Base-by-base conservation (phyloP, 1,140 invertebrate species). In the Drosophila neocordata region DNA sequence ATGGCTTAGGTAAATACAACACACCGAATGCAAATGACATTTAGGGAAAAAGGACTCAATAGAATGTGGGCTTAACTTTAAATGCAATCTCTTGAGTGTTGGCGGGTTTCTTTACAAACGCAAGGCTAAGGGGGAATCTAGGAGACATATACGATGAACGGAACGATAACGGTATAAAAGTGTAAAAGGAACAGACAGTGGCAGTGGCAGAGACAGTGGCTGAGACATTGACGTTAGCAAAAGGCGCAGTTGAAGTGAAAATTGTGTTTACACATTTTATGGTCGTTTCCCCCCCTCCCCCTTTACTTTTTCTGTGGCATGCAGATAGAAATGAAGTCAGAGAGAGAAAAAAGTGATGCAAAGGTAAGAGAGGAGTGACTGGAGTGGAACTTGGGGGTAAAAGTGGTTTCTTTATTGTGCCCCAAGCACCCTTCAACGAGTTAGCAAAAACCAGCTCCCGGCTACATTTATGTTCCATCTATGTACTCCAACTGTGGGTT, bases 251-350 rank as follows among this genome's bases (percentile, higher is more conserved):
- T 79, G 44, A 73, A 85, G 73, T 70, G 69, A 77, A 80, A 84
- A 85, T 73, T 77, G 65, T 85, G 73, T 67, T 84, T 73, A 77
- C 72, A 85, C 73, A 73, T 69, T 80, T 73, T 69, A 80, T 77
- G 72, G 68, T 62, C 15, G 8, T 44, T 52, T 65, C 58, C 35
- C 11, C 12, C 48, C 60, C 6, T 34, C 6, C 8, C 31, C 1
- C 1, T 35, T 12, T 35, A 3, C 11, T 18, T 48, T 9, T 48
- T 3, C 8, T 31, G 27, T 31, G 27, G n/a, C 51, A 65, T 8
- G 15, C 22, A 52, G 22, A 61, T 12, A 37, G n/a, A 53, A 31
- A 31, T 34, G 11, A 27, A 55, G 12, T 53, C 0, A 35, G 1
- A 53, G 15, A 27, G n/a, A 27, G 5, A 31, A 11, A 11, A 56